Base-by-base conservation (phyloP, 2,113 vertebrate species). In the Cyphomyrus discorhynchus region DNA sequence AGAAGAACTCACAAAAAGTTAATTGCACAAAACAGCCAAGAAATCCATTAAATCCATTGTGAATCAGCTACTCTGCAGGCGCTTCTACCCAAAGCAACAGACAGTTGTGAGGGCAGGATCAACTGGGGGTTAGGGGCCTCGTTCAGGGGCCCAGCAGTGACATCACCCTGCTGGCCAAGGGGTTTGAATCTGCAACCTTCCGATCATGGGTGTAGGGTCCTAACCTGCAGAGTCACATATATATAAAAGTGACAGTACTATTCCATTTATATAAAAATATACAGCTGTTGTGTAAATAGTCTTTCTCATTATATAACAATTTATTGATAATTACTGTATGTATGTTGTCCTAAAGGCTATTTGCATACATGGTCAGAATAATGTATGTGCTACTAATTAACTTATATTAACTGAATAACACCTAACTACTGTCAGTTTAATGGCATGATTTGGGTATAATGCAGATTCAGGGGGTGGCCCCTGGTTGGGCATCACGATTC, bases 401-500 rank as follows among this genome's bases (percentile, higher is more conserved):
- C 15, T 19, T 80, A 80, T 0, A 80, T n/a, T 80, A 39, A 42
- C 35, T 80, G 31, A 80, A 8, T 42, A 80, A 19, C 74, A 80
- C 74, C 74, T 8, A 39, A 39, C 5, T 77, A 80, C 15, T 80
- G 74, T 39, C 15, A 42, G 35, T 42, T 42, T 19, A 19, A 42
- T 42, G 74, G 6, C 35, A 80, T 4, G 62, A 31, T 80, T 35
- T 80, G 5, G 13, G 17, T 42, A 80, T 80, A 80, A 80, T 80
- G 3, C 66, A 13, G 42, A 24, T 21, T 19, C 35, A 42, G 80
- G 19, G 77, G 35, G 11, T 2, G 7, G 56, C 9, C 66, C 24
- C 24, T 1, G 7, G 24, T 9, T 83, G 92, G 91, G 92, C 94
- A 94, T 89, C 70, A 91, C 89, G 91, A 92, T 87, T 91, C 89